A percentile compares a stretch with the other conserved stretches of the same genome.
phyloP scores from a whole-genome alignment of 2,797 vertebrate genomes.

The Diplodus puntazzo region DNA sequence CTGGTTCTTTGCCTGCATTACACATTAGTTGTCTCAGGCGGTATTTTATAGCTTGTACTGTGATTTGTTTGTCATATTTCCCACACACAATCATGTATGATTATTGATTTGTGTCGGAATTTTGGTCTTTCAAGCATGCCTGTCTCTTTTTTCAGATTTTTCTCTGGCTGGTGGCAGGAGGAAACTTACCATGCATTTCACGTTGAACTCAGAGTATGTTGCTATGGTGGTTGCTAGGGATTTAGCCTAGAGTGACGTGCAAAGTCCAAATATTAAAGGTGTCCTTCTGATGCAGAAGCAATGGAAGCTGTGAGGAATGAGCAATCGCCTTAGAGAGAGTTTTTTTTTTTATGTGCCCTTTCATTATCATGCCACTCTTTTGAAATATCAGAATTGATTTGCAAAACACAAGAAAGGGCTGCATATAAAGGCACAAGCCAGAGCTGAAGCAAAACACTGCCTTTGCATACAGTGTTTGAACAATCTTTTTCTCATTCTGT shows the following conservation, averaged over 20 bases:
- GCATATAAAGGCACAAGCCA: conserved; percentile 45
- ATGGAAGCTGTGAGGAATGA: conserved; percentile 80
- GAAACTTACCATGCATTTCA: conserved; percentile 88
- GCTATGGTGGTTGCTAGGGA: conserved; percentile 91
- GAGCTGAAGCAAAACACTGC: conserved; percentile 27
- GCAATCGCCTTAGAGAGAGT: conserved; percentile 71
- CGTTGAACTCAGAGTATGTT: conserved; percentile 86
- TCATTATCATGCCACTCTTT: conserved; percentile 77
- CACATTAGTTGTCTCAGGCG: conserved; percentile 9
- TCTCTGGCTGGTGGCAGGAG: conserved; percentile 75
- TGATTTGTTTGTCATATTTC: conserved; percentile 33
- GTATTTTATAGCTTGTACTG: conserved; percentile 32
- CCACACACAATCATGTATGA: conserved; percentile 36
- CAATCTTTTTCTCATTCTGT: conserved; percentile 39
- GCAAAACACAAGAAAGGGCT: conserved; percentile 69
- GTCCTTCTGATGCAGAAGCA: conserved; percentile 85
- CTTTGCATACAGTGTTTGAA: conserved; percentile 26
- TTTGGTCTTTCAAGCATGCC: conserved; percentile 70
- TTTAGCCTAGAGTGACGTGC: conserved; percentile 86
- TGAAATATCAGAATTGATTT: conserved; percentile 79
- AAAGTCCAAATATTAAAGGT: conserved; percentile 90
- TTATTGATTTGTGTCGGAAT: conserved; percentile 63
- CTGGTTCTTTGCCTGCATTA: conserved; percentile 26
- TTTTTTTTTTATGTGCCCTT: conserved; percentile 69
- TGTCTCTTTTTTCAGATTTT: conserved; percentile 51